These are phyloP conservation scores for Lithosia quadra DNA, from an alignment of 2,888 invertebrate genomes.

Conservation along the genomic window DNA sequence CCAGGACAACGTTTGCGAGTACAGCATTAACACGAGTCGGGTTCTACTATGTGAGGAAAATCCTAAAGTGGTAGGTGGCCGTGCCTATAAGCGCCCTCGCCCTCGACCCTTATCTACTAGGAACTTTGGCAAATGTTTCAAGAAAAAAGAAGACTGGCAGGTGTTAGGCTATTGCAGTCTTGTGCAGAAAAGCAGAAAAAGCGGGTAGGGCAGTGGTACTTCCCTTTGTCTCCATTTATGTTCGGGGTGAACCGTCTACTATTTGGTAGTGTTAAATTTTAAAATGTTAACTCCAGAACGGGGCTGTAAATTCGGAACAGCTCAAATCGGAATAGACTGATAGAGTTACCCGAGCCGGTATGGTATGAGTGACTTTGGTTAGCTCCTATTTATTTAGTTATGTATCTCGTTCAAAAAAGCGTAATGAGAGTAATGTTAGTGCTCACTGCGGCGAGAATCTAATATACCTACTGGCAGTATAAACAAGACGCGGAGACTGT, in stretches of 20 bases:
- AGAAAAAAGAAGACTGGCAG: no score
- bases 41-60: slow-evolving; percentile 40
- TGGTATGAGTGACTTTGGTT: neutral
- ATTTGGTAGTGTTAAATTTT: neutral
- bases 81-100: neutral
- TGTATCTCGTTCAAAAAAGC: neutral
- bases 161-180: no score
- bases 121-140: neutral
- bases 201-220: no score
- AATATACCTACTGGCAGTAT: slow-evolving; percentile 48
- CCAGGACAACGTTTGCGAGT: slow-evolving; percentile 58
- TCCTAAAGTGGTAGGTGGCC: neutral
- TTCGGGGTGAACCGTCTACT: neutral
- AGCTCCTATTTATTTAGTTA: neutral
- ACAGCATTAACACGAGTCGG: slow-evolving; percentile 59
- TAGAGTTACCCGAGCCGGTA: neutral
- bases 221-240: neutral
- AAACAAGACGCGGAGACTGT: slow-evolving; percentile 52
- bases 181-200: no score
- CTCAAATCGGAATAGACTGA: no score
- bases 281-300: neutral
- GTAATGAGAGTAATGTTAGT: slow-evolving; percentile 52
- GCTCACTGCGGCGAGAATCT: slow-evolving; percentile 43
- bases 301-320: neutral
- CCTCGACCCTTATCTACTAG: neutral